A percentile compares a stretch with the other conserved stretches of the same genome.
Conservation (phyloP, 2,797 vertebrate species). For the Xyrichtys novacula region DNA sequence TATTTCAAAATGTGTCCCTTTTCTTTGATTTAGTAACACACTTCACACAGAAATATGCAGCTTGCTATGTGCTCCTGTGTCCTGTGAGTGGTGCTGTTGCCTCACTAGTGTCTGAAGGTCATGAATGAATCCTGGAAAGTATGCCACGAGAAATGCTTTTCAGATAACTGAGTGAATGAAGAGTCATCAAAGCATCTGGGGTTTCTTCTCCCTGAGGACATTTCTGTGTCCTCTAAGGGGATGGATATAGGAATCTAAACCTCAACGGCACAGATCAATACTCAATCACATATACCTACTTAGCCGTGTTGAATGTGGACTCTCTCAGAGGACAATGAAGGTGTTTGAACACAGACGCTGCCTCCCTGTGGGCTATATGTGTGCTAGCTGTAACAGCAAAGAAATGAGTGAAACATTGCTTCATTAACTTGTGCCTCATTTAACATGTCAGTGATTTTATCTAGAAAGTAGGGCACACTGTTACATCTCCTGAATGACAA, state of each 20-base stretch:
- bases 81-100: slow-evolving; percentile 72
- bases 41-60: neutral
- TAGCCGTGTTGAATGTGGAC: slow-evolving; percentile 44
- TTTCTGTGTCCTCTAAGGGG: slow-evolving; percentile 47
- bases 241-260: slow-evolving; percentile 35
- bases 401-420: slow-evolving; percentile 44
- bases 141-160: slow-evolving; percentile 52
- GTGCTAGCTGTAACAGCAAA: slow-evolving; percentile 35
- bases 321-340: slow-evolving; percentile 50
- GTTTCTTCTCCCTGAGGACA: slow-evolving; percentile 36
- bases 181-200: slow-evolving; percentile 35
- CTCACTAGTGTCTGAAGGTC: slow-evolving; percentile 60
- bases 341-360: slow-evolving; percentile 25
- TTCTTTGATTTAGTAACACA: neutral
- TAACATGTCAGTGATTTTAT: slow-evolving; percentile 71
- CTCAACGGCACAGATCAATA: slow-evolving; percentile 64
- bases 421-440: slow-evolving; percentile 63
- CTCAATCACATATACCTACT: slow-evolving; percentile 77
- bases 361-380: slow-evolving; percentile 13
- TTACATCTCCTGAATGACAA: slow-evolving; percentile 67
- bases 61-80: slow-evolving; percentile 23
- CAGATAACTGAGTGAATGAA: slow-evolving; percentile 52
- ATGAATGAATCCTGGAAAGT: slow-evolving; percentile 43
- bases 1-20: too few species aligned
- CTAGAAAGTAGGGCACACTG: slow-evolving; percentile 56